Base-by-base conservation (phyloP, 1,140 invertebrate species). In the Eupeodes corollae region DNA sequence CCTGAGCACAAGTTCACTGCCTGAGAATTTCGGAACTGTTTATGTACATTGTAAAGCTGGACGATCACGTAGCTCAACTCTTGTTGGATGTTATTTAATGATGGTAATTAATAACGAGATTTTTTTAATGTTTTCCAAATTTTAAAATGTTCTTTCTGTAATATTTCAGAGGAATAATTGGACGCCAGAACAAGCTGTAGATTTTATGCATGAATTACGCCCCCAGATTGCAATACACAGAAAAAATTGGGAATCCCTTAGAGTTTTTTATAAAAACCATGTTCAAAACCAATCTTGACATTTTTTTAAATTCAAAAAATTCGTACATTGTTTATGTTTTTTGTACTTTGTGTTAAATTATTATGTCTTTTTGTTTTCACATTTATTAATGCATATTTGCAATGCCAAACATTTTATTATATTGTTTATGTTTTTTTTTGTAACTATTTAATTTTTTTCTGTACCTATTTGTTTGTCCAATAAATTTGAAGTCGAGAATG, bases 41-140 rank as follows among this genome's bases (percentile, higher is more conserved):
- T 98, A 98, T 71, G 90, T 97, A 5, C 94, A 97, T 70, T 97
- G 93, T 64, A 97, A 96, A 73, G 93, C 94, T 46, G 94, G 93
- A 2, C 71, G 92, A 56, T 96, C 94, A 14, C 67, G 93, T 47
- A 95, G 91, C 75, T 89, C 91, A 3, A 96, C 92, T 3, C 73
- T 97, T 35, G 92, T 95, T 34, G 90, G 86, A 10, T 96, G 92
- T 70, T 97, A 96, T 70, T 74, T 97, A 13, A 93, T 97, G 79
- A 73, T 79, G 74, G 86, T 89, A 41, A 16, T 16, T 12, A 41
- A 14, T 41, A 19, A 12, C 16, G 12, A 18, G 8, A 8, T 14
- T 16, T 11, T 14, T 11, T 11, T 14, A 41, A 41, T 14, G 41
- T 42, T 40, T 40, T 46, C 46, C 47, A 48, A 40, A 32, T 15